A percentile compares a stretch with the other conserved stretches of the same genome.
Conservation (phyloP, 35 echinoderm and acorn worm genomes). For the Strongylocentrotus purpuratus region DNA sequence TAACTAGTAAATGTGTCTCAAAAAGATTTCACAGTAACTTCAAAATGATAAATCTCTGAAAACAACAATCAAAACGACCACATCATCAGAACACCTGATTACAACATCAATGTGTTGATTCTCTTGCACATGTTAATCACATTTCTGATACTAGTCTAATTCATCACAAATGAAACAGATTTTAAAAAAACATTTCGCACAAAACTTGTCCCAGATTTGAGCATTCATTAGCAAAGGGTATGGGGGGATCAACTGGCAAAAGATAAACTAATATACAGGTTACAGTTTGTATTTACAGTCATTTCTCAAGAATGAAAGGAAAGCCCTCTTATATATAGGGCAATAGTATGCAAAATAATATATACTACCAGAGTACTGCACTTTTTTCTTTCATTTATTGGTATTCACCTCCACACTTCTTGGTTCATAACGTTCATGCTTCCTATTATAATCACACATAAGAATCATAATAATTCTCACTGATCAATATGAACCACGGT, state of each 20-base stretch:
- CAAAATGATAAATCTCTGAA: no score
- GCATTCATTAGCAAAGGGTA: not conserved
- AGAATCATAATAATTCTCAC: not conserved
- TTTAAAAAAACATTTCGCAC: not conserved
- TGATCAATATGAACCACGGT: not conserved
- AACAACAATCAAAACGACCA: not conserved
- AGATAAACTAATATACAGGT: not conserved
- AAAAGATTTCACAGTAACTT: no score
- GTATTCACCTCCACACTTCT: not conserved
- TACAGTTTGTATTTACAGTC: not conserved
- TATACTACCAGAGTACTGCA: not conserved
- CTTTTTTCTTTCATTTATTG: not conserved
- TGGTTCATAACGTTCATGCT: not conserved
- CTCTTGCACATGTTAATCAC: not conserved
- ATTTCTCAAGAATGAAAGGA: not conserved
- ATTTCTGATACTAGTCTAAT: not conserved
- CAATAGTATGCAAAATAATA: not conserved
- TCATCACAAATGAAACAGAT: not conserved
- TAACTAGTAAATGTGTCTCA: not conserved
- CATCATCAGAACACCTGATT: not conserved
- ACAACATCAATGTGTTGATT: not conserved
- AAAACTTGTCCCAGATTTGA: not conserved
- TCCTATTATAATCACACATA: not conserved
- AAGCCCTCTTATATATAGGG: not conserved
- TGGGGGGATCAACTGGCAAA: not conserved